A percentile compares a stretch with the other conserved stretches of the same genome.
phyloP scores from a whole-genome alignment of 2,888 invertebrate genomes.

The Pristionchus arcanus region DNA sequence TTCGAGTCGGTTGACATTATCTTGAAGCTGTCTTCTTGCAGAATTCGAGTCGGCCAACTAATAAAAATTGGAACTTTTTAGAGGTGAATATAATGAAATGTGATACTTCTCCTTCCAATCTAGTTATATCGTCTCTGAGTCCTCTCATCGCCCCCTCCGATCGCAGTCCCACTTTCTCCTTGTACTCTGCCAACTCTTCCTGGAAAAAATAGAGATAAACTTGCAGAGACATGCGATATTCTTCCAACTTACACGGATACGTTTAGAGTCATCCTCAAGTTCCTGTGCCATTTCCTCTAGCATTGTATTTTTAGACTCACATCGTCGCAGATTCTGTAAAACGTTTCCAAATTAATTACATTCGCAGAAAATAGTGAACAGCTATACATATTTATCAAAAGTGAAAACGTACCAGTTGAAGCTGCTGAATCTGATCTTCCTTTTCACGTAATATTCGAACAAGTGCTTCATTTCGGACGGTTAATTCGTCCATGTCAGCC shows the following conservation, averaged over 20 bases:
- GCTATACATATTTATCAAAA: too few relatives aligned
- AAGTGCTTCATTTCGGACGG: background rate
- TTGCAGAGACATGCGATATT: background rate
- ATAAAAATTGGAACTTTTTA: background rate
- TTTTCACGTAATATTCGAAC: conserved; percentile 36
- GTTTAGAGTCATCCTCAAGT: conserved; percentile 22
- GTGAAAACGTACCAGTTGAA: conserved; percentile 6
- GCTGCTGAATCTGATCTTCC: conserved; percentile 6
- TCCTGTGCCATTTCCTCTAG: conserved; percentile 37
- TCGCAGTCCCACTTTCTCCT: background rate
- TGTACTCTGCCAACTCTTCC: conserved; percentile 27
- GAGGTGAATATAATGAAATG: background rate
- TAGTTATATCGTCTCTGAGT: conserved; percentile 8
- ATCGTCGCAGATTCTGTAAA: conserved; percentile 20
- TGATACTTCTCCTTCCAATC: conserved; percentile 45
- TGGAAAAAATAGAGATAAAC: background rate
- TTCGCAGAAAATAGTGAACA: background rate
- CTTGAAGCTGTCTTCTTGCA: background rate
- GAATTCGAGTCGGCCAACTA: conserved; percentile 29
- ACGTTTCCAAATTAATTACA: background rate
- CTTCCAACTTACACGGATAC: background rate
- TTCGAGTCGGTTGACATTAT: conserved; percentile 26
- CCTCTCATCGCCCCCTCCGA: conserved; percentile 15
- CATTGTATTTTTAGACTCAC: conserved; percentile 17
- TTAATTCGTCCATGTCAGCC: background rate